Percentiles rank a stretch among this genome's conserved stretches.
These are phyloP conservation scores for Bradypodion ventrale DNA, from an alignment of 2,797 vertebrate genomes.

Conservation along the genomic window DNA sequence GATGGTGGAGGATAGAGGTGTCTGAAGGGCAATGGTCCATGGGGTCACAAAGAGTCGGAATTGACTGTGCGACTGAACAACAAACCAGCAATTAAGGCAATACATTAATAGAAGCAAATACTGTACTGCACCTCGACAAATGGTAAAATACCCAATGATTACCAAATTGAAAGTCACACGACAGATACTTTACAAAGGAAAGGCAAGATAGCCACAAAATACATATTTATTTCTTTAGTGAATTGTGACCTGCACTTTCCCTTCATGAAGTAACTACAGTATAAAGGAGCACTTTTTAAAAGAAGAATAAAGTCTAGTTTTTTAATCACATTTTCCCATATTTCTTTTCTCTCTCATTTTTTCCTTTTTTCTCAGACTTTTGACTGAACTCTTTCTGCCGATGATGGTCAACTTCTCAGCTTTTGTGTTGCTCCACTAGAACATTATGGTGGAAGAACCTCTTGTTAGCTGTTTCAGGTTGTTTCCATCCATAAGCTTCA, in stretches of 20 bases:
- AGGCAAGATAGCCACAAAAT: background rate
- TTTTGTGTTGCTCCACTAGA: background rate
- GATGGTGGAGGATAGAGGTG: too few species aligned
- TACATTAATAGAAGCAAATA: too few species aligned
- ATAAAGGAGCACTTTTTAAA: background rate
- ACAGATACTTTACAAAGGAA: background rate
- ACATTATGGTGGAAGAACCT: conserved; percentile 12
- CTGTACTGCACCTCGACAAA: too few species aligned
- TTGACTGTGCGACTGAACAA: too few species aligned
- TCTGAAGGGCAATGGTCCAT: too few species aligned
- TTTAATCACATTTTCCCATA: background rate
- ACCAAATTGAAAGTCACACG: background rate
- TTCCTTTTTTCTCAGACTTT: background rate
- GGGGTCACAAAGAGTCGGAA: too few species aligned
- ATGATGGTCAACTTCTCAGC: background rate
- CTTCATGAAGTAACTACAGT: background rate
- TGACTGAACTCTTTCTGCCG: background rate
- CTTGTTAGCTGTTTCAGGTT: conserved; percentile 9
- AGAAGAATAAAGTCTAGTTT: background rate
- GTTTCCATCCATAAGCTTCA: conserved; percentile 47
- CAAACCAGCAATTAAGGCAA: too few species aligned
- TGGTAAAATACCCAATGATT: background rate
- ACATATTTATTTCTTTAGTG: background rate
- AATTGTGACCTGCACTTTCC: background rate
- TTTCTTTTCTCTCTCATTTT: background rate